Base-by-base conservation (phyloP, 2,888 invertebrate genomes). In the Teinopalpus imperialis region DNA sequence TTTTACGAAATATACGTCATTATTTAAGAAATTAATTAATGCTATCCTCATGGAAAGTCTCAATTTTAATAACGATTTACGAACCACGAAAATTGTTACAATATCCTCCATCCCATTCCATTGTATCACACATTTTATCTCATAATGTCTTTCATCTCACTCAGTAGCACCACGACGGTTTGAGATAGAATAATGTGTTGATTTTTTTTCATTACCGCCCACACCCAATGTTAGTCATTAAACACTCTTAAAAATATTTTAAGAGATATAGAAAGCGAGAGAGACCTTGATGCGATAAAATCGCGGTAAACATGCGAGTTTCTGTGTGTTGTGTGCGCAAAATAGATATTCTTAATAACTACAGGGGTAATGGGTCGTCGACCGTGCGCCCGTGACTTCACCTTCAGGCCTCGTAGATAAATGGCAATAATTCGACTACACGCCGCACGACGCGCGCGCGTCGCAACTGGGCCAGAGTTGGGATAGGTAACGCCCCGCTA, bases 321-420 rank as follows among this genome's bases (percentile, higher is more conserved):
- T 57, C 56, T 56, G 56, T 43, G 54, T 54, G 57, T 55, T 53
- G 56, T 55, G 57, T 50, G 54, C 55, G 57, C 58, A 56, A 56
- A 74, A 77, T 81, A 81, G 74, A 74, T 79, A 74, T 69, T 70
- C 66, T 74, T 74, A 73, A 72, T 68, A 73, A 56, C 57, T 57
- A 63, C 56, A 58, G 56, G 54, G 48, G 48, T 56, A 48, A 71
- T 55, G 71, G 86, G 81, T 81, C 81, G 72, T 48, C 78, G 86
- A 79, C 85, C 88, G 87, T 57, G 50, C 67, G 87, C 52, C 86
- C 83, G 79, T 60, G 63, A 71, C 66, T 60, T 87, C 85, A 88
- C 88, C 88, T 88, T 82, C 49, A 55, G 13, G 52, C 40, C 45
- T 53, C 69, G 67, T 79, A 83, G 85, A 83, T 81, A 82, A 83